These are phyloP conservation scores for Ifrita kowaldi DNA, from an alignment of 2,113 vertebrate species.

Conservation along the genomic window DNA sequence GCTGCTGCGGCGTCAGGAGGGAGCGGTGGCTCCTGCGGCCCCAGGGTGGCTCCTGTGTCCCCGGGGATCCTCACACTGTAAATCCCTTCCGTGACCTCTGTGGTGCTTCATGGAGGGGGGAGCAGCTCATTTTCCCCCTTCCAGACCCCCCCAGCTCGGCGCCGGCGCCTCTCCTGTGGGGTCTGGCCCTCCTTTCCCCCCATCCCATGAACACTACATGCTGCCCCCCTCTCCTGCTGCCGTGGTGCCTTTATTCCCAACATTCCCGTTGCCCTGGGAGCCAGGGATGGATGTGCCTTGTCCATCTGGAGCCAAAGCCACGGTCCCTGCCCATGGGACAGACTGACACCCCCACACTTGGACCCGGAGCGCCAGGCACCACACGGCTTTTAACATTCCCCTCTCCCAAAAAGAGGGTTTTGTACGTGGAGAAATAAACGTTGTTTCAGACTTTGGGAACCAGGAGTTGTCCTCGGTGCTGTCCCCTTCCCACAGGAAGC, in stretches of 20 bases:
- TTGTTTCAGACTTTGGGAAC: neutral
- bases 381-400: neutral
- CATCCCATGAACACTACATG: neutral
- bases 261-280: neutral
- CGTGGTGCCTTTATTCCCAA: neutral
- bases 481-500: neutral
- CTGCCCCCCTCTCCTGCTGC: neutral
- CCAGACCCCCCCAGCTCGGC: neutral
- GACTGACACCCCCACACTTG: neutral
- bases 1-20: neutral
- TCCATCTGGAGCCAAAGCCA: neutral
- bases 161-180: neutral
- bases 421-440: neutral
- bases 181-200: neutral
- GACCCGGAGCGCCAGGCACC: neutral
- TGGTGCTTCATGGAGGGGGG: neutral
- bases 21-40: neutral
- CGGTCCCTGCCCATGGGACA: neutral
- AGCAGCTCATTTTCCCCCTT: neutral
- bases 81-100: neutral
- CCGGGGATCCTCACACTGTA: neutral
- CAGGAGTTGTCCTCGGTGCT: fast-evolving
- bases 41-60: no score
- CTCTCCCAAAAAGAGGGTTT: neutral
- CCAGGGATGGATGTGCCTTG: neutral